Conservation (phyloP, 2,797 vertebrate species). For the Gambusia yucatana region DNA sequence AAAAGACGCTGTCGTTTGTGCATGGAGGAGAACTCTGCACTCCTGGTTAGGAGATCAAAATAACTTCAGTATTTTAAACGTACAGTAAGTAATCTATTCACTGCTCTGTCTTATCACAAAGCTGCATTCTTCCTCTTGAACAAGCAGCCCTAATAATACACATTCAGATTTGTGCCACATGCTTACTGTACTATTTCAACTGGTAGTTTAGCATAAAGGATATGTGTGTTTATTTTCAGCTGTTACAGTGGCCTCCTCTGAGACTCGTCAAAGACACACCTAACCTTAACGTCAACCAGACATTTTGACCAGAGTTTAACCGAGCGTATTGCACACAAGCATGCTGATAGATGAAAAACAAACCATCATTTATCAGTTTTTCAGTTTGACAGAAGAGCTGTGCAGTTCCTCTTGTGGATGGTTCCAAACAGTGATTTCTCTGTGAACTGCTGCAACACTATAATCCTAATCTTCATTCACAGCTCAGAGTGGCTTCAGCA, state of each 20-base stretch:
- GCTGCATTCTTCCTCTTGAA: conserved; percentile 67
- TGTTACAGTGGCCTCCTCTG: conserved; percentile 18
- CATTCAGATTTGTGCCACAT: conserved; percentile 46
- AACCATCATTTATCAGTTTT: conserved; percentile 7
- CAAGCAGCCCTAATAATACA: conserved; percentile 46
- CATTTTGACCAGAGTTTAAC: background rate
- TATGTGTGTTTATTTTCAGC: conserved; percentile 10
- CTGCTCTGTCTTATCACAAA: conserved; percentile 62
- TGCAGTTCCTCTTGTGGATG: conserved; percentile 8
- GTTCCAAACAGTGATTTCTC: conserved; percentile 38
- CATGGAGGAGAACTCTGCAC: conserved; percentile 11
- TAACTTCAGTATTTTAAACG: conserved; percentile 45
- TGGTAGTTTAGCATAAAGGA: conserved; percentile 25
- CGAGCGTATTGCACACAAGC: background rate
- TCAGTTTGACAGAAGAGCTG: conserved; percentile 10
- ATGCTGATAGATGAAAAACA: conserved; percentile 4
- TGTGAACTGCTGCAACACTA: background rate
- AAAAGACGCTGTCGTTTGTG: conserved; percentile 6
- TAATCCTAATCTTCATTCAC: conserved; percentile 56
- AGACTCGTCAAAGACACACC: conserved; percentile 5
- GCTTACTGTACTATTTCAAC: conserved; percentile 25
- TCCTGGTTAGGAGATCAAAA: conserved; percentile 21
- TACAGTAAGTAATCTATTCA: conserved; percentile 51
- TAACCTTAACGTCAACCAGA: background rate
- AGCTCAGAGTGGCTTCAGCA: conserved; percentile 44